Evolutionary conservation across 1,140 invertebrate species (phyloP), one percentile per base, ranked within the genome.

Genomic region (Drosophila leontia): DNA sequence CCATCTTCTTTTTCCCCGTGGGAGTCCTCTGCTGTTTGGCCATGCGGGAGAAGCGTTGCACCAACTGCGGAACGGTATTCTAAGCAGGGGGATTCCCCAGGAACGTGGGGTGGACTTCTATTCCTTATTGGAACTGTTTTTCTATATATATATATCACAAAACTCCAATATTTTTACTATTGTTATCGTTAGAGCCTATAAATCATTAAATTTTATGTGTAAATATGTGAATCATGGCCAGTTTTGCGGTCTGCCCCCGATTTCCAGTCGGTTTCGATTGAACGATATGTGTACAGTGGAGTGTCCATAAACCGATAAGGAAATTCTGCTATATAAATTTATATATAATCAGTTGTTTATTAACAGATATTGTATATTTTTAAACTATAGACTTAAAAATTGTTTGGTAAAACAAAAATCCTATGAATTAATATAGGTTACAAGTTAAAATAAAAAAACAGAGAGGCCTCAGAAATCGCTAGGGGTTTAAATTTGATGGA

Each of bases 1-100:
- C 96, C 6, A 96, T 98, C 70, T 93, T 97, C 48, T 97, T 96
- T 91, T 98, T 97, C 75, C 97, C 97, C 0, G 48, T 97, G 37
- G 97, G 97, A 42, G 95, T 97, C 51, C 91, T 97, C 0, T 97
- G 96, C 83, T 97, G 97, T 87, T 90, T 97, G 41, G 93, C 95
- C 0, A 94, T 97, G 93, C 95, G 95, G 76, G 95, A 96, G 75
- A 94, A 95, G 86, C 94, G 96, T 39, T 97, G 97, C 86, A 95
- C 94, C 26, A 96, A 97, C 92, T 97, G 97, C 93, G 96, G 96
- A 17, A 96, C 96, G 3, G 94, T 95, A 56, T 97, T 97, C 88
- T 90, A 84, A 64, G 26, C 26, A 26, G 39, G 35, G 17, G 44
- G 4, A 23, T 26, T 23, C 4, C 45, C 12, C 12, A 26, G 23